Conservation (phyloP, 2,888 invertebrate species). For the Electrophaes corylata region DNA sequence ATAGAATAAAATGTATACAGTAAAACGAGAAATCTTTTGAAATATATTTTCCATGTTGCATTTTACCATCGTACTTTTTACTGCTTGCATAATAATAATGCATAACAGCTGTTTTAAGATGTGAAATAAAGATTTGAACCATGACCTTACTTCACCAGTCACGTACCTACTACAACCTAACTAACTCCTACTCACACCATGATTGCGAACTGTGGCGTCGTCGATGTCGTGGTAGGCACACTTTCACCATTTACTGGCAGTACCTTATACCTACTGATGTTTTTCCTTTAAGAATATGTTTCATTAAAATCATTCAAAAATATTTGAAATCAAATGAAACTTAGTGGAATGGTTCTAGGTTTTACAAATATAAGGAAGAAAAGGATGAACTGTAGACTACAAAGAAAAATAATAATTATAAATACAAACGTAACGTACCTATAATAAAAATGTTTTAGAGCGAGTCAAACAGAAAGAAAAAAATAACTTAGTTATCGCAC, state of each 20-base stretch:
- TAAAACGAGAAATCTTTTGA: neutral
- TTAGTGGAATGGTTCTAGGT: too few relatives aligned
- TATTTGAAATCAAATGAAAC: too few relatives aligned
- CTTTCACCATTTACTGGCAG: slow-evolving; percentile 38
- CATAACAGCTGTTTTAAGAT: slow-evolving; percentile 14
- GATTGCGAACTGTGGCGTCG: neutral
- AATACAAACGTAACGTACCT: too few relatives aligned
- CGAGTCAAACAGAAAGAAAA: slow-evolving; percentile 15
- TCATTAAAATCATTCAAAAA: neutral
- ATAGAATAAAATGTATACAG: neutral
- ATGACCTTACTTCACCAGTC: slow-evolving; percentile 31
- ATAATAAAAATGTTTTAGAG: slow-evolving; percentile 9
- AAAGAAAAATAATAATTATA: neutral
- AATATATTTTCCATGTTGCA: neutral
- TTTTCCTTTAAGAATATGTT: slow-evolving; percentile 15
- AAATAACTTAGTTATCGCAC: too few relatives aligned
- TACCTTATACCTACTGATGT: neutral
- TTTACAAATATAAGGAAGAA: neutral
- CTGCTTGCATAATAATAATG: slow-evolving; percentile 1
- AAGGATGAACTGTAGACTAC: neutral
- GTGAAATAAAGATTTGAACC: slow-evolving; percentile 32
- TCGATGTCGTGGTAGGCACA: neutral
- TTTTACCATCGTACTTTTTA: neutral
- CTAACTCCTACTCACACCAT: too few relatives aligned
- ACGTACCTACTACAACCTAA: slow-evolving; percentile 10